Evolutionary conservation across 2,888 invertebrate genomes (phyloP), one percentile per base, ranked within the genome.

Genomic region (Lycocerus yunnanus): DNA sequence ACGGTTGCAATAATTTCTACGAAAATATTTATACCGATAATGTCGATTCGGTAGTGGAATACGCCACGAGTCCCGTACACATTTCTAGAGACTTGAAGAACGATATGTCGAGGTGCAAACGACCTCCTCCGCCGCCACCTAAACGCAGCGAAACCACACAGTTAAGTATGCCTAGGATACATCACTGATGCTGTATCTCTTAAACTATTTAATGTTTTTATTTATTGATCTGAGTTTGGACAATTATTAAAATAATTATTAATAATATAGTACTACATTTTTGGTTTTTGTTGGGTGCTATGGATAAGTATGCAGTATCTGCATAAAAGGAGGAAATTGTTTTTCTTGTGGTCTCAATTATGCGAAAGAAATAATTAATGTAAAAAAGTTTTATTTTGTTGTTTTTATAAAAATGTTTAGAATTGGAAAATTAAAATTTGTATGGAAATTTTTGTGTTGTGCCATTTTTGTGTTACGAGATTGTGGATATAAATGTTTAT

Each of bases 61-160:
- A 88, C 77, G 87, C 87, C 2, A 86, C 88, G 5, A 87, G 86
- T 79, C 86, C 87, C 1, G 80, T 86, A 15, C 86, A 86, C 74
- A 13, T 70, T 43, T 70, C 77, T 58, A 79, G 74, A 67, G 82
- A 80, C 21, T 74, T 68, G 66, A 80, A 79, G 75, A 77, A 74
- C 58, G 80, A 76, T 59, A 78, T 68, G 74, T 77, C 80, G 3
- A 82, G 82, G 70, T 80, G 82, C 81, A 93, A 94, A 85, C 89
- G 94, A 80, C 95, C 95, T 63, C 96, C 96, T 13, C 96, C 96
- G 2, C 96, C 96, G 27, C 96, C 96, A n/a, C 96, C 96, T 1
- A 94, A 95, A 80, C 91, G 96, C 76, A 94, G 95, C 84, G 95
- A 96, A 84, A 93, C 93, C n/a, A 95, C 95, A n/a, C 94, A 94